Evolutionary conservation across 1,140 invertebrate genomes (phyloP), one percentile per base, ranked within the genome.

Genomic region (Protaetia brevitarsis): DNA sequence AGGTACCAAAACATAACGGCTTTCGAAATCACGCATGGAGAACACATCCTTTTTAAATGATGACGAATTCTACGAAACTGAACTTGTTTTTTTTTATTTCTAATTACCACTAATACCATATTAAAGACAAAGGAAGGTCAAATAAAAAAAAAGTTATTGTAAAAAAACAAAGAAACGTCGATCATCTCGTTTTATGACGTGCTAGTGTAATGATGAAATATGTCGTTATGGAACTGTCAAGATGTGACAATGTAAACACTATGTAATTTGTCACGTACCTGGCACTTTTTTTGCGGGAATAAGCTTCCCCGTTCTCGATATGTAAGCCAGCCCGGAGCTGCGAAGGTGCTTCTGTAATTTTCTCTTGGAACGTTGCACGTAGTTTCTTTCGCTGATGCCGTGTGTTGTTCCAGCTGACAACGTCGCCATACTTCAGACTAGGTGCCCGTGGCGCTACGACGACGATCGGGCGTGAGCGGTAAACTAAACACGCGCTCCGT

Each of bases 271-370:
- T 51, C 8, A 69, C 71, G 71, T 74, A 81, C 80, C 79, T 79
- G 79, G 73, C 51, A 80, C 78, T 74, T 74, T 78, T 72, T 81
- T 81, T 7, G 80, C 80, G 31, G 80, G 77, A 68, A 81, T 77
- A 63, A 79, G 67, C 73, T 79, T 80, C 56, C 80, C 80, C 21
- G 79, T 79, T 37, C 79, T 68, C 36, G 79, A 80, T 67, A 81
- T 74, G 72, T 81, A 81, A 64, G 78, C 78, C 69, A 78, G 70
- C 29, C 80, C 80, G 26, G 78, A 74, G 66, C 78, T 79, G 51
- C 80, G 72, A 66, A 81, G 70, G 68, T 80, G 77, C 70, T 80
- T 81, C 69, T 80, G 78, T 29, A 79, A 66, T 75, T 78, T 79
- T 68, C 78, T 67, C 68, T 79, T 78, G 63, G 76, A 75, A 66